Conservation (phyloP, 2,113 vertebrate genomes). For the Himantopus leucocephalus region DNA sequence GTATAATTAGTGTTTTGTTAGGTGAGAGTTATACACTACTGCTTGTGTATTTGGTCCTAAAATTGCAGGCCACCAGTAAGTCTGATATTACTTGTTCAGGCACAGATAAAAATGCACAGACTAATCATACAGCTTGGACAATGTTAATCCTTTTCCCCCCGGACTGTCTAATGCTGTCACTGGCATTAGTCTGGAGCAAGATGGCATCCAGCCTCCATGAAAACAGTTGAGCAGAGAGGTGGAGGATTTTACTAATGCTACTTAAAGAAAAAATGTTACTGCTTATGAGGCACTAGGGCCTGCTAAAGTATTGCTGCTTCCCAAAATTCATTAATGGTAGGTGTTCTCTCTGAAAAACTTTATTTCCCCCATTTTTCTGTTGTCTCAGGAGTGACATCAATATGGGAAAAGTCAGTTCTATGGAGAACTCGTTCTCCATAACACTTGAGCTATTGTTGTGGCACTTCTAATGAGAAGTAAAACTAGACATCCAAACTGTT, state of each 20-base stretch:
- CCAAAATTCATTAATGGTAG: background rate
- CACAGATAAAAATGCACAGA: background rate
- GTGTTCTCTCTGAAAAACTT: accelerated
- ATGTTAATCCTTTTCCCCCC: background rate
- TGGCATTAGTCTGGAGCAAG: background rate
- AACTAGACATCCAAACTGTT: background rate
- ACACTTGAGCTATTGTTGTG: background rate
- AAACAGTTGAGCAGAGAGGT: accelerated
- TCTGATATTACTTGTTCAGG: accelerated
- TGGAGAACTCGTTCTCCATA: background rate
- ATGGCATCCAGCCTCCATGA: background rate
- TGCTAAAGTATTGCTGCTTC: background rate
- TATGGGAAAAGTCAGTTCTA: background rate
- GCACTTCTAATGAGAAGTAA: background rate
- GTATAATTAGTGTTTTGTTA: background rate
- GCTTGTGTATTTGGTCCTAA: background rate
- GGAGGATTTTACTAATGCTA: too few relatives aligned
- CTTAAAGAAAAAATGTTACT: background rate
- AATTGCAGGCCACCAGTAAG: background rate
- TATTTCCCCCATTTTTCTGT: background rate
- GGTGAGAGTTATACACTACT: background rate
- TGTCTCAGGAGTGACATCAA: accelerated
- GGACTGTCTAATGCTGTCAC: background rate
- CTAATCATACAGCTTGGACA: background rate
- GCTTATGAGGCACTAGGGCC: too few relatives aligned